A percentile compares a stretch with the other conserved stretches of the same genome.
phyloP scores from a whole-genome alignment of 2,113 vertebrate species.

The Calypte anna region DNA sequence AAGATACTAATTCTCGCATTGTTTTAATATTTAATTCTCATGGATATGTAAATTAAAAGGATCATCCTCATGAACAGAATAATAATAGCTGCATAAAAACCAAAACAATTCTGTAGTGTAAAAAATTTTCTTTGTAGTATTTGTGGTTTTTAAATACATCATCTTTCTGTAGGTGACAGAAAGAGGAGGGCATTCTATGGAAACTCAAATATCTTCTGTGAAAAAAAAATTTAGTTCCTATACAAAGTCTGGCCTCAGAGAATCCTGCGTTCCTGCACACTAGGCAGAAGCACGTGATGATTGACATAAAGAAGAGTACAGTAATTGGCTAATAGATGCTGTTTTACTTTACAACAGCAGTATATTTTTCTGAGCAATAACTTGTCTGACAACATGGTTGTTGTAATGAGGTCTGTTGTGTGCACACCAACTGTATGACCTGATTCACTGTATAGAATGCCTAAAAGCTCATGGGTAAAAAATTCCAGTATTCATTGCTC shows the following conservation, averaged over 20 bases:
- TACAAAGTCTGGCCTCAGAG: neutral
- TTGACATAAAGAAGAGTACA: neutral
- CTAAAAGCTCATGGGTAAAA: conserved; percentile 2
- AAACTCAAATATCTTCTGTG: neutral
- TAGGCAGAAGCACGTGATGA: neutral
- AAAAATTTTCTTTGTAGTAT: neutral
- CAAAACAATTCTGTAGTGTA: neutral
- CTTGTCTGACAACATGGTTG: conserved; percentile 34
- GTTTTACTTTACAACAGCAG: conserved; percentile 11
- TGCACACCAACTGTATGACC: neutral
- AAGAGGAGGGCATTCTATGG: neutral
- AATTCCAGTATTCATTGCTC: conserved; percentile 8
- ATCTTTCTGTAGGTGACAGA: neutral
- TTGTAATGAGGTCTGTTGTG: conserved; percentile 31
- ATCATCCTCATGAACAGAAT: neutral
- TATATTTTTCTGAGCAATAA: conserved; percentile 28
- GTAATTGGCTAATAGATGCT: conserved; percentile 5
- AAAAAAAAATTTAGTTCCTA: neutral
- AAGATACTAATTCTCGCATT: neutral
- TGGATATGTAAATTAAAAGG: neutral
- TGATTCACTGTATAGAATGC: conserved; percentile 48
- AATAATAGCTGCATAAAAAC: neutral
- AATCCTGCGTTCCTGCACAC: neutral
- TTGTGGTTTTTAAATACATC: neutral
- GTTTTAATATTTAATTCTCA: neutral